Percentiles rank a stretch among this genome's conserved stretches.
These are phyloP conservation scores for Notodonta dromedarius DNA, from an alignment of 2,888 invertebrate species.

Conservation along the genomic window DNA sequence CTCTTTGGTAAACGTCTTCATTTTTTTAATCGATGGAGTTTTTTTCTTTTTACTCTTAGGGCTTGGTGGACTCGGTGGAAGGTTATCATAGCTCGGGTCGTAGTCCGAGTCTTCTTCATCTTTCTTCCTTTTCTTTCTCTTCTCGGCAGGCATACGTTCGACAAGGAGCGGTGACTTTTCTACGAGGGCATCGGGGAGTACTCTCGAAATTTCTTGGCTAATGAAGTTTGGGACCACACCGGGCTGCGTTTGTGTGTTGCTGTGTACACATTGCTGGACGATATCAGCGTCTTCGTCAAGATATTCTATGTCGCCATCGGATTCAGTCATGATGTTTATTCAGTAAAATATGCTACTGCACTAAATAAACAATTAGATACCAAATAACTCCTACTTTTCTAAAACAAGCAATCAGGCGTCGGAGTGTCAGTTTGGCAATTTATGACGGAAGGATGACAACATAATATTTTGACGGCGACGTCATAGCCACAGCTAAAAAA, in stretches of 20 bases:
- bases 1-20: constrained; percentile 30
- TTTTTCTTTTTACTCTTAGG: constrained; percentile 30
- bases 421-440: no score
- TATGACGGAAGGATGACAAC: no score
- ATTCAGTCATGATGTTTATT: constrained; percentile 50
- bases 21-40: constrained; percentile 14
- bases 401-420: no score
- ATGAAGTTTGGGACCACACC: neutral
- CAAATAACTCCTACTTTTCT: neutral
- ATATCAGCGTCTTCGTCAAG: constrained; percentile 78
- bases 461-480: no score
- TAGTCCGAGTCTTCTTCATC: constrained; percentile 70
- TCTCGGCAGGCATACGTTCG: constrained; percentile 44
- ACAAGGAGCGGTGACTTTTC: constrained; percentile 42
- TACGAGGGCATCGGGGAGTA: constrained; percentile 11
- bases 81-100: constrained; percentile 57
- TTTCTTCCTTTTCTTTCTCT: constrained; percentile 46
- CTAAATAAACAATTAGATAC: neutral
- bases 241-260: constrained; percentile 36
- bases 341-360: neutral
- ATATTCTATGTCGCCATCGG: constrained; percentile 72
- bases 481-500: no score
- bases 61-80: constrained; percentile 37
- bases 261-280: constrained; percentile 65
- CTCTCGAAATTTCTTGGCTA: no score